These are phyloP conservation scores for Holacanthus passer DNA, from an alignment of 2,113 vertebrate species.

Conservation along the genomic window DNA sequence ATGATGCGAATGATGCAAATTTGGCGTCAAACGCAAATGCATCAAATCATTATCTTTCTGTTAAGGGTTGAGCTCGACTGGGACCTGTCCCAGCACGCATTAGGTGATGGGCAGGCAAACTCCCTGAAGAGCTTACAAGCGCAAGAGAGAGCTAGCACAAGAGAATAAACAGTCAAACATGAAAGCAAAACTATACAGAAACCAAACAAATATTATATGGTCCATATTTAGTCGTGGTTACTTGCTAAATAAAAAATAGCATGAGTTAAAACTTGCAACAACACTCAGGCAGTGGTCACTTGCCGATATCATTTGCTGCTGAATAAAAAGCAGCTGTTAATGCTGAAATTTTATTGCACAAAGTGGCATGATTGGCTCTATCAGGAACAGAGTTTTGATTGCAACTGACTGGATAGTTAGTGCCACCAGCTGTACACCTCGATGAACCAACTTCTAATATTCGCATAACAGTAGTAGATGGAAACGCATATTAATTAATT, in stretches of 20 bases:
- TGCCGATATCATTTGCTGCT: neutral
- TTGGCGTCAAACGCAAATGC: too few species aligned
- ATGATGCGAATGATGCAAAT: too few species aligned
- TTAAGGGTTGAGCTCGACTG: neutral
- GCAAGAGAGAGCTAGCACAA: neutral
- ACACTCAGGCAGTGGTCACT: neutral
- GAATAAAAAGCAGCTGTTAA: neutral
- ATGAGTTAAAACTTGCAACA: neutral
- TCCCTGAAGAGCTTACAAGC: neutral
- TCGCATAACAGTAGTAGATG: too few species aligned
- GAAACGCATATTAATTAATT: neutral
- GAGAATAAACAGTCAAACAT: neutral
- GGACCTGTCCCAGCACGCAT: constrained; percentile 7
- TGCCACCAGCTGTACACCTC: neutral
- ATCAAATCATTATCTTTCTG: neutral
- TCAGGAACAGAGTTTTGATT: too few species aligned
- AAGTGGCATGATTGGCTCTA: neutral
- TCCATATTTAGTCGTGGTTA: neutral
- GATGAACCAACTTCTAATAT: neutral
- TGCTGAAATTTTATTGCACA: neutral
- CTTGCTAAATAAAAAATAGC: neutral
- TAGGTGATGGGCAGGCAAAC: neutral
- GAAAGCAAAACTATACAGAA: neutral
- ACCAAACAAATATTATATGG: neutral
- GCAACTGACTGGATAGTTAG: too few species aligned